Percentiles rank a stretch among this genome's conserved stretches.
Conservation (phyloP, 2,797 vertebrate genomes). For the Streptopelia turtur region DNA sequence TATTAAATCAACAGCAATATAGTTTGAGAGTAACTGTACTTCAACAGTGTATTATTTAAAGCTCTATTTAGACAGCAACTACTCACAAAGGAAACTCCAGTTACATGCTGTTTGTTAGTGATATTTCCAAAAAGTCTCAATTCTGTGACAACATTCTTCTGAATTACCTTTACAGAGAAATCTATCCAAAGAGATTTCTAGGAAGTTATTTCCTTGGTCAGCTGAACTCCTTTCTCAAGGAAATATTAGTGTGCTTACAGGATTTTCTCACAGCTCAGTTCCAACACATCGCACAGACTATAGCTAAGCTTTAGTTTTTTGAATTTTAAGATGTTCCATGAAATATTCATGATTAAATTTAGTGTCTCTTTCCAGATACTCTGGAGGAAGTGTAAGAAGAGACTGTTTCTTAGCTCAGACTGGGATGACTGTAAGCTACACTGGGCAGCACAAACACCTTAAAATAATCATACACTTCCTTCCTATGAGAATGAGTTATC, state of each 20-base stretch:
- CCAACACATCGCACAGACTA: background rate
- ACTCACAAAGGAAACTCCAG: background rate
- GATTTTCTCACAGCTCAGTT: background rate
- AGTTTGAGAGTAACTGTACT: background rate
- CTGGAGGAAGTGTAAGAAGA: background rate
- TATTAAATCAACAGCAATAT: background rate
- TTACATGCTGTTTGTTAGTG: background rate
- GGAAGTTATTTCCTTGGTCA: background rate
- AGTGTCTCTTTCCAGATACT: background rate
- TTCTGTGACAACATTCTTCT: background rate
- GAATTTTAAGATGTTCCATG: background rate
- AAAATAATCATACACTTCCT: background rate
- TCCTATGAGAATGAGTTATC: background rate
- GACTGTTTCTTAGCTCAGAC: background rate
- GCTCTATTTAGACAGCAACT: background rate
- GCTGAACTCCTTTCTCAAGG: background rate
- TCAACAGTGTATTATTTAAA: background rate
- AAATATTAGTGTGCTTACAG: background rate
- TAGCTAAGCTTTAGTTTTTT: background rate
- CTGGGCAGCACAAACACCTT: background rate
- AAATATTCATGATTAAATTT: background rate
- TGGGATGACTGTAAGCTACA: accelerated
- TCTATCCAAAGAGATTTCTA: background rate
- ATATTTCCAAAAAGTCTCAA: background rate
- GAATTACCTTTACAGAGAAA: background rate